These are phyloP conservation scores for Lagria hirta DNA, from an alignment of 2,888 invertebrate species.

Conservation along the genomic window DNA sequence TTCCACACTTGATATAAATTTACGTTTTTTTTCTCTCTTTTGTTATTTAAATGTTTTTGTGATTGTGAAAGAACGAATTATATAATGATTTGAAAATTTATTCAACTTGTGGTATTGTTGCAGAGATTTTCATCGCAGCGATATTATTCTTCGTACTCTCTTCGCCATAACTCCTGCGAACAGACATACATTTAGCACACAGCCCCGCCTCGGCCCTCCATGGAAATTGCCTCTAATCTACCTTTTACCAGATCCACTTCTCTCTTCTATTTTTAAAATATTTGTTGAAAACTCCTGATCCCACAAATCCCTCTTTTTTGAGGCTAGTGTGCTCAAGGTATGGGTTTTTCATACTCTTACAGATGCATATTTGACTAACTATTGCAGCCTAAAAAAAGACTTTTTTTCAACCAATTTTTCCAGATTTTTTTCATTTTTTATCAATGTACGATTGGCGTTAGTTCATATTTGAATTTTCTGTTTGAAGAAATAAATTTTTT, in stretches of 20 bases:
- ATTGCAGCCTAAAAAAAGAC: too few relatives aligned
- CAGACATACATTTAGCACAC: conserved; percentile 79
- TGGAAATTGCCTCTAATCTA: conserved; percentile 49
- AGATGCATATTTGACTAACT: conserved; percentile 24
- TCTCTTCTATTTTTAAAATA: conserved; percentile 51
- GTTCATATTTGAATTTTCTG: conserved; percentile 12
- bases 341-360: conserved; percentile 22
- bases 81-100: too few relatives aligned
- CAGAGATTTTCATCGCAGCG: conserved; percentile 78
- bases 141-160: conserved; percentile 80
- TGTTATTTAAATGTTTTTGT: too few relatives aligned
- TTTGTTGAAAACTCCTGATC: conserved; percentile 10
- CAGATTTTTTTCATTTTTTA: too few relatives aligned
- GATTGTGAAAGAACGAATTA: too few relatives aligned
- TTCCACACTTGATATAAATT: too few relatives aligned
- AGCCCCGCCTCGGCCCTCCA: conserved; percentile 49
- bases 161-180: conserved; percentile 81
- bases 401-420: too few relatives aligned
- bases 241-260: conserved; percentile 54
- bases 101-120: too few relatives aligned
- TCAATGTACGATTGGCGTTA: too few relatives aligned
- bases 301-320: conserved; percentile 12
- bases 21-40: too few relatives aligned
- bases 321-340: conserved; percentile 36
- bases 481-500: conserved; percentile 20